These are phyloP conservation scores for Danionella dracula DNA, from an alignment of 2,797 vertebrate genomes.

Conservation along the genomic window DNA sequence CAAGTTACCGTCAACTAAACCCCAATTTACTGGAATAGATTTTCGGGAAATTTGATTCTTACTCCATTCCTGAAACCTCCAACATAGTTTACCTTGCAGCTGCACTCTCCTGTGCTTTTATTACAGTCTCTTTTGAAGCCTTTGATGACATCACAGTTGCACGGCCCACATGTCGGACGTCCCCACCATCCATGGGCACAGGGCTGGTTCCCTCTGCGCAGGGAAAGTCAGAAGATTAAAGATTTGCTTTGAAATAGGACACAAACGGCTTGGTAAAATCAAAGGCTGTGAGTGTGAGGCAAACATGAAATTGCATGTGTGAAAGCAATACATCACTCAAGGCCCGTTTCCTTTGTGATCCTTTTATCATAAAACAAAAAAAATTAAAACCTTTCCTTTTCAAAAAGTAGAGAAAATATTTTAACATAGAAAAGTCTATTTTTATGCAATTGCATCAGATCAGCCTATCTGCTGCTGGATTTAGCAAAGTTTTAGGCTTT, in stretches of 20 bases:
- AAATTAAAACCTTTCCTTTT: background rate
- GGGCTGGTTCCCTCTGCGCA: constrained; percentile 71
- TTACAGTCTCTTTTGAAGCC: constrained; percentile 86
- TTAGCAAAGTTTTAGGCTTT: no score
- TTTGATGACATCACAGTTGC: constrained; percentile 76
- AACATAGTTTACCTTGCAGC: constrained; percentile 73
- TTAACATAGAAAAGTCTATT: no score
- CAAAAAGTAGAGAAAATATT: no score
- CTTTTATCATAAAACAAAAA: background rate
- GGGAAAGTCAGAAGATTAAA: background rate
- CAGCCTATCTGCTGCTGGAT: no score
- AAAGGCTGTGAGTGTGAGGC: constrained; percentile 18
- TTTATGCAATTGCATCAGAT: no score
- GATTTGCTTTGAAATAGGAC: constrained; percentile 27
- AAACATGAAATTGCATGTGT: background rate
- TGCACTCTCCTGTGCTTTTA: constrained; percentile 81
- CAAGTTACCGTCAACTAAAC: no score
- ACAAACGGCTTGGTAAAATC: constrained; percentile 9
- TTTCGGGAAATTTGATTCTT: no score
- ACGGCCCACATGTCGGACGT: constrained; percentile 80
- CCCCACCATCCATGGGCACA: constrained; percentile 88
- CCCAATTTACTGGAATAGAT: no score
- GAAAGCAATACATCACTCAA: constrained; percentile 11
- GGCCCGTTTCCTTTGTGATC: background rate
- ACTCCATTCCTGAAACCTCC: no score